phyloP scores from a whole-genome alignment of 2,113 vertebrate genomes.

The Argyrosomus japonicus region DNA sequence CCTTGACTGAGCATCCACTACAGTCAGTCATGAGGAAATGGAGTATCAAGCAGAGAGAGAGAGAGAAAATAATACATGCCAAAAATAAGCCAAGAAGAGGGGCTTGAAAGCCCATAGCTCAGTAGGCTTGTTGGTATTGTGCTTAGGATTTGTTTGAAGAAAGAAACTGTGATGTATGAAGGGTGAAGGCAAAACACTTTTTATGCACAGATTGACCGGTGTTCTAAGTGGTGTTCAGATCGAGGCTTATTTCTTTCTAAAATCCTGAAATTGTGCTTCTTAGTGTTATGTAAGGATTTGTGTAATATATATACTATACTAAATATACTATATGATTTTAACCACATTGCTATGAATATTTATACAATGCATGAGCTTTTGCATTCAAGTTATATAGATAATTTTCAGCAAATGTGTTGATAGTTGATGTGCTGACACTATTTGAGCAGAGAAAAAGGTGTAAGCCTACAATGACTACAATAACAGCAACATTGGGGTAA shows the following conservation, averaged over 20 bases:
- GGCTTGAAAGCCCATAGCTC: constrained; percentile 43
- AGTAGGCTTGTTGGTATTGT: constrained; percentile 46
- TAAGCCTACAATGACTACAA: neutral
- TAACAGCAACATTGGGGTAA: too few relatives aligned
- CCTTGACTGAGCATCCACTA: constrained; percentile 50
- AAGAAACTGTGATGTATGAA: constrained; percentile 49
- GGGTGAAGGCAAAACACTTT: constrained; percentile 44
- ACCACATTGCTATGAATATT: neutral
- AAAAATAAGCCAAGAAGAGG: constrained; percentile 43
- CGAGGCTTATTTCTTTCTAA: neutral
- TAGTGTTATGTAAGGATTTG: constrained; percentile 14
- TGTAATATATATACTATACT: neutral
- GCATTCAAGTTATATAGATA: neutral
- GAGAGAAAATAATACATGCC: constrained; percentile 42
- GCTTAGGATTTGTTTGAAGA: constrained; percentile 55
- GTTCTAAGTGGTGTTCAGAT: constrained; percentile 21
- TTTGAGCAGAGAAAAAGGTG: neutral
- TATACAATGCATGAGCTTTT: neutral
- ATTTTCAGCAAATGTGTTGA: neutral
- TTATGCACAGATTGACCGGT: constrained; percentile 15
- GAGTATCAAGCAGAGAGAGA: constrained; percentile 31
- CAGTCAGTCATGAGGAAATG: constrained; percentile 51
- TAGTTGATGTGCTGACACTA: neutral
- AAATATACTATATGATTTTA: neutral
- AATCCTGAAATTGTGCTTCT: neutral